A percentile compares a stretch with the other conserved stretches of the same genome.
These are phyloP conservation scores for Champsocephalus esox DNA, from an alignment of 2,797 vertebrate genomes.

Conservation along the genomic window DNA sequence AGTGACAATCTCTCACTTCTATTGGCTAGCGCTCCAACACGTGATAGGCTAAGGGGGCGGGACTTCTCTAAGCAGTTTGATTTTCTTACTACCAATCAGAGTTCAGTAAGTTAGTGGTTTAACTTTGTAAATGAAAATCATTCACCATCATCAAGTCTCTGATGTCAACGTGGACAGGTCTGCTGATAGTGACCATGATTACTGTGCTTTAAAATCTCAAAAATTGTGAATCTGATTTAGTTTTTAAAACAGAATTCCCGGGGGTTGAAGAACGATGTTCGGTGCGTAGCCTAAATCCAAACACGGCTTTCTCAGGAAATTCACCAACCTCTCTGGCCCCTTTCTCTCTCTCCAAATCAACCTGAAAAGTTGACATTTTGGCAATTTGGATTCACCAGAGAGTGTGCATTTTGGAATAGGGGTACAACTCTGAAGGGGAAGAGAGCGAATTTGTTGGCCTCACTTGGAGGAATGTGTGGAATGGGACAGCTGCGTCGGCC, in stretches of 20 bases:
- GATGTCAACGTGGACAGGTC: neutral
- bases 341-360: neutral
- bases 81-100: too few species aligned
- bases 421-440: conserved; percentile 11
- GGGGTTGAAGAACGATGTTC: neutral
- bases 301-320: neutral
- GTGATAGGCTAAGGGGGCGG: too few species aligned
- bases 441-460: conserved; percentile 37
- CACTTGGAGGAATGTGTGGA: conserved; percentile 66
- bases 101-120: too few species aligned
- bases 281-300: neutral
- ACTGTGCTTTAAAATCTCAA: neutral
- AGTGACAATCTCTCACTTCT: too few species aligned
- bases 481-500: conserved; percentile 64
- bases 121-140: neutral
- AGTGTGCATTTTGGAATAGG: neutral
- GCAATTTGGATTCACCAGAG: neutral
- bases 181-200: neutral
- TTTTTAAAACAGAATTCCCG: neutral
- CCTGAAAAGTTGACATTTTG: neutral
- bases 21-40: too few species aligned
- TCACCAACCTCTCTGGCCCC: neutral
- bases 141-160: neutral
- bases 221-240: neutral
- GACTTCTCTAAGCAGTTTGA: too few species aligned